Base-by-base conservation (phyloP, 2,113 vertebrate species). In the Psilopsiagon aymara region DNA sequence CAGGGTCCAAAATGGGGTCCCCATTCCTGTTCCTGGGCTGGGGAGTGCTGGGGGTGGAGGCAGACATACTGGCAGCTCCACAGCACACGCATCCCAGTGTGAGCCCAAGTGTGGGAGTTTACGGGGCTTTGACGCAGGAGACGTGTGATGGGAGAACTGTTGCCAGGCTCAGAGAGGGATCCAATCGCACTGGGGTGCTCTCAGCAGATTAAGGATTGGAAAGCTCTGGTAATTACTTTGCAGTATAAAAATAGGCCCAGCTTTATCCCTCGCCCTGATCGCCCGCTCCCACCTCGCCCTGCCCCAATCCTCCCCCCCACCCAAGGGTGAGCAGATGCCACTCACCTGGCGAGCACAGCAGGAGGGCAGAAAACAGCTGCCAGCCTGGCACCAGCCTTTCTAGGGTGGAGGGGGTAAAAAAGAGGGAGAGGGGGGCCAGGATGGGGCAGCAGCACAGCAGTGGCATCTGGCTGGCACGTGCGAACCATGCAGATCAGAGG, bases 201-300 rank as follows among this genome's bases (percentile, higher is more conserved):
- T 95, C 55, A 0, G 83, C 90, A 92, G 95, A 96, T 97, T 97
- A 96, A 94, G 93, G 86, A 91, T 70, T 88, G 95, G 94, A 95
- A 95, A 82, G 93, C 95, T 78, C 88, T 87, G 81, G 96, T 95
- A 97, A 97, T 97, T 96, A 96, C 90, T 97, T 84, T 95, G 94
- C 79, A 67, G 95, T 60, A 77, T 86, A 97, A 95, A 97, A 97
- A 97, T 95, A 96, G 93, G 79, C n/a, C 49, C 1, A 0, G 39
- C 79, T 95, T 97, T 91, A 97, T 97, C 95, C 95, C 52, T 95
- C 1, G 0, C 81, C 83, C 88, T 94, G 78, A 94, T 96, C 92
- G 91, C 91, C 66, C 5, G 5, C 47, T 93, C 79, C 57, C 3
- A 35, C 59, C 86, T 87, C 3, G 10, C 80, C 75, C 69, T 79